Base-by-base conservation (phyloP, 2,888 invertebrate genomes). In the Drosophila pseudotalamancana region DNA sequence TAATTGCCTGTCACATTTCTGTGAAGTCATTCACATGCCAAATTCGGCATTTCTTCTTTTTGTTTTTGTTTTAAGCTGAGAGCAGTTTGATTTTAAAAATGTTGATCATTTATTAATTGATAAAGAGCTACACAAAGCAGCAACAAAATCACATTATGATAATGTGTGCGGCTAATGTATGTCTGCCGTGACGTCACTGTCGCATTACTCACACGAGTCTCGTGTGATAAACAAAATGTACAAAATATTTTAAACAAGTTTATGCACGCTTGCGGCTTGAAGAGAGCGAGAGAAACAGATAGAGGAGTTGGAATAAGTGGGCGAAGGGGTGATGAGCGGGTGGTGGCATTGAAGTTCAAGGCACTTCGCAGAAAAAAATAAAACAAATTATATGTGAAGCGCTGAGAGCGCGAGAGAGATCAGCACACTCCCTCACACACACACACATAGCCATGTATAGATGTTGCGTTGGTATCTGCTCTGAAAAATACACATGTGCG, bases 111-210 rank as follows among this genome's bases (percentile, higher is more conserved):
- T 42, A 45, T 37, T 40, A 45, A 45, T 49, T 37, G 56, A 71
- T 53, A 71, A 71, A 56, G 39, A 40, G 18, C 14, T 27, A 35
- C 18, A 51, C 31, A 50, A 45, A 56, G 25, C 2, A 16, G 8
- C n/a, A 32, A 35, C 54, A 9, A 37, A 29, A 21, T 12, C n/a
- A 2, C 6, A 18, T 6, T 16, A 23, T 25, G 12, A 49, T 49
- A 40, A 29, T 59, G 32, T 29, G 19, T 63, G 21, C 34, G 37
- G 40, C 31, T 29, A 31, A 37, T 29, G 19, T 63, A 18, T 31
- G 37, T 32, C 31, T 29, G 35, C 16, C 70, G 72, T 73, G 75
- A 71, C 73, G 73, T 73, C 75, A 73, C 66, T 48, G 21, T 6
- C 50, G 18, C 25, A 50, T 73, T 71, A 73, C 59, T 59, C 62